Evolutionary conservation across 2,797 vertebrate genomes (phyloP), one percentile per base, ranked within the genome.

Genomic region (Falco naumanni): DNA sequence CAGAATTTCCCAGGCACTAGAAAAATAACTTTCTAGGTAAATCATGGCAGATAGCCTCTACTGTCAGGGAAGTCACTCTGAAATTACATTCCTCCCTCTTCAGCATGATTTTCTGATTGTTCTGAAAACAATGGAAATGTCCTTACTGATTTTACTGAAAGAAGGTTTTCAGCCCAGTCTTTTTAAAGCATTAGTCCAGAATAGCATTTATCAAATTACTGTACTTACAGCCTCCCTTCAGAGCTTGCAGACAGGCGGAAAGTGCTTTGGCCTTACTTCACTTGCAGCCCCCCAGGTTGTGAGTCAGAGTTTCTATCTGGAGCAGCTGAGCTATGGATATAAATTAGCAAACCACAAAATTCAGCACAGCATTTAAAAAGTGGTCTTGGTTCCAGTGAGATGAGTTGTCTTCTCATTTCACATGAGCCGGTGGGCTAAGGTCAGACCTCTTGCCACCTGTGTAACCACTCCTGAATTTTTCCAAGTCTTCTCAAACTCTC

Each of bases 401-500:
- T 51, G 13, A 74, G 26, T 29, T 80, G 33, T 41, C 43, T 39
- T 59, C 51, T 93, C 39, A n/a, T 66, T 90, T 83, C 56, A 61
- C 22, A 31, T 15, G 41, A 77, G 60, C 56, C 17, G 41, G 18
- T 39, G 29, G 26, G 45, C 64, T 64, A 88, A 70, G 53, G 22
- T 86, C 79, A 83, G 48, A 63, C 7, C 24, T 56, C 53, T 65
- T 37, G 28, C 8, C 28, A 69, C 19, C 76, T 57, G 39, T 65
- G 41, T 65, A 69, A 83, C 16, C 76, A 47, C 33, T 85, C 34
- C 69, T 80, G 81, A 85, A 80, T 95, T 93, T 84, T 91, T 74
- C 79, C 88, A 33, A 80, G 78, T 69, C 45, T 63, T 92, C 88
- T 94, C 93, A 72, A 84, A 59, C 65, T 87, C 84, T 95, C 84